Base-by-base conservation (phyloP, 2,113 vertebrate species). In the Solea solea region DNA sequence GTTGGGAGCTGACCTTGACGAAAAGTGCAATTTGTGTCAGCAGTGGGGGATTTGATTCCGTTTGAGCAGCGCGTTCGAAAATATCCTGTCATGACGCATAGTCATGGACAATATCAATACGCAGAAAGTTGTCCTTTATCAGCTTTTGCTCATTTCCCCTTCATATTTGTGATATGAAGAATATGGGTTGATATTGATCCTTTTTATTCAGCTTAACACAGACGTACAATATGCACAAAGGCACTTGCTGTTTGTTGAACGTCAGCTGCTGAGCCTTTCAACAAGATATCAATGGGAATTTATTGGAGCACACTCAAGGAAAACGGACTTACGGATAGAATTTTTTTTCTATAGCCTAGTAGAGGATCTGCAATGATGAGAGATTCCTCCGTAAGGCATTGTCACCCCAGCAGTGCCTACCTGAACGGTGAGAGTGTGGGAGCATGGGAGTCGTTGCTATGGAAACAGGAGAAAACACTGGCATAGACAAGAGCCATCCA, bases 381-480 rank as follows among this genome's bases (percentile, higher is more conserved):
- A 85, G 69, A 87, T 89, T 81, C 82, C 84, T 80, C 69, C 69
- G 69, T 78, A 72, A 84, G 73, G 69, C 74, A 71, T 56, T 80
- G 84, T 91, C 86, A 88, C 84, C 80, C 80, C 27, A 21, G 60
- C 85, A 76, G 81, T 70, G 72, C 81, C 86, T 87, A 90, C 91
- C 93, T 93, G 86, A 74, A 82, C 88, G 88, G 61, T 59, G 75
- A 87, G 82, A 82, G 85, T 72, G 90, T 87, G 86, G 85, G 89
- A 90, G 88, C 86, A 58, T 4, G 8, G 77, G 82, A 91, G 90
- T 92, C 88, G 92, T 94, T 45, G 76, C 93, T 79, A 93, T 94
- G 91, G 93, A 92, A 93, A 94, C 93, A 90, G 87, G 88, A 81
- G 85, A 71, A 71, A 92, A 92, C 83, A 79, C 73, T 82, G 81